A percentile compares a stretch with the other conserved stretches of the same genome.
These are phyloP conservation scores for Rhopilema esculentum DNA, from an alignment of 30 jellyfish, hydroid and myxozoan genomes.

Conservation along the genomic window DNA sequence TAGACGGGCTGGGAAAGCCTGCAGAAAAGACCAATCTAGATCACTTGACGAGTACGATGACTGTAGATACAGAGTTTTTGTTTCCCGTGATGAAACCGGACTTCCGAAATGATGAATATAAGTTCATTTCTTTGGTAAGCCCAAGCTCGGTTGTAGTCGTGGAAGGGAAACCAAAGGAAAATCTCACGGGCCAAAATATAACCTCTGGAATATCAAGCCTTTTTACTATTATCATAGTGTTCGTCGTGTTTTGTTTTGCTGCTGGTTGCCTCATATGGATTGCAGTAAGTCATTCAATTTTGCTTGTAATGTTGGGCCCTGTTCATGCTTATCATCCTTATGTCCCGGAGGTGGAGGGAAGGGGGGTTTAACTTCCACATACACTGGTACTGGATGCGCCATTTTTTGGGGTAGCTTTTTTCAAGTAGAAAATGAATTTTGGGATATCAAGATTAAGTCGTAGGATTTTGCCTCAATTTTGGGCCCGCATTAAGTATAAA, in stretches of 20 bases:
- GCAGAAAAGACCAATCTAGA: slow-evolving; percentile 31
- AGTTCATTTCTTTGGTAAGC: slow-evolving; percentile 22
- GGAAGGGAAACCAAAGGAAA: slow-evolving; percentile 53
- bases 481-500: no score
- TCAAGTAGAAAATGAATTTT: no score
- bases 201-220: background rate
- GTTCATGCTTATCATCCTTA: no score
- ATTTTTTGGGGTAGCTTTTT: no score
- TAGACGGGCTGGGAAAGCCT: slow-evolving; percentile 43
- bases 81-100: slow-evolving; percentile 64
- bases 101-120: slow-evolving; percentile 26
- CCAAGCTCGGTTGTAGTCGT: slow-evolving; percentile 43
- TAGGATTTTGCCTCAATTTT: no score
- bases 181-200: slow-evolving; percentile 25
- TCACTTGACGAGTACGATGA: slow-evolving; percentile 33
- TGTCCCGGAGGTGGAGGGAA: no score
- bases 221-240: slow-evolving; percentile 14
- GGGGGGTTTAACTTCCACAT: no score
- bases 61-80: slow-evolving; percentile 42
- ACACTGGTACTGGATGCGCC: no score
- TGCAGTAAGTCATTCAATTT: slow-evolving; percentile 47
- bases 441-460: no score
- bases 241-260: slow-evolving; percentile 38
- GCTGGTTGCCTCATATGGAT: slow-evolving; percentile 56
- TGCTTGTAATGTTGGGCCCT: background rate